Percentiles rank a stretch among this genome's conserved stretches.
Evolutionary conservation across 2,113 vertebrate genomes (phyloP).

Genomic region (Chinchilla lanigera): DNA sequence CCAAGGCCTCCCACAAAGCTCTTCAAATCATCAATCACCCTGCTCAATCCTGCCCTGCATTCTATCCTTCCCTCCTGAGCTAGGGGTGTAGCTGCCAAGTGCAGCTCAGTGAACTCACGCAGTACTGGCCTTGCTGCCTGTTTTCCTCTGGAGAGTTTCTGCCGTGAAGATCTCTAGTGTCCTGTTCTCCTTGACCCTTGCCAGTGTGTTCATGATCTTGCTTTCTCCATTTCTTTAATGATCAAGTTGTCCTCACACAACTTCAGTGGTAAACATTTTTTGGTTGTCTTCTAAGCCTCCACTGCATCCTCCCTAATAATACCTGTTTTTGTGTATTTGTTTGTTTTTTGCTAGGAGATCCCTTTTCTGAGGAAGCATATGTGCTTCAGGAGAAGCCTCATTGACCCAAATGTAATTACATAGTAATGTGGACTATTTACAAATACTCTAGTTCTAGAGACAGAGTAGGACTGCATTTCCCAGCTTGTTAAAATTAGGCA

Average conservation of each 20-base stretch:
- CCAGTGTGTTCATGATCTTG: conserved; percentile 11
- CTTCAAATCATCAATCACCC: neutral
- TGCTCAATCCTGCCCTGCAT: neutral
- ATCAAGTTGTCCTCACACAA: conserved; percentile 10
- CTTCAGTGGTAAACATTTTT: neutral
- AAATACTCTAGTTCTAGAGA: neutral
- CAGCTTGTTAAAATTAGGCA: neutral
- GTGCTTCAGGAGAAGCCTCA: conserved; percentile 4
- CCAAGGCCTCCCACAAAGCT: neutral
- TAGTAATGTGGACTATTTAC: neutral
- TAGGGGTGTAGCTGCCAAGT: neutral
- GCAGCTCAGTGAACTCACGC: neutral
- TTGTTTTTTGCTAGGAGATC: neutral
- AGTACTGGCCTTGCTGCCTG: neutral
- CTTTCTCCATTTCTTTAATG: neutral
- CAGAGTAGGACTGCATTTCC: neutral
- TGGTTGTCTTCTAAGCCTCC: neutral
- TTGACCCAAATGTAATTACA: conserved; percentile 1
- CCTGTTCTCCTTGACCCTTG: neutral
- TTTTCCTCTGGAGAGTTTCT: neutral
- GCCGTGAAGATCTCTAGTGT: neutral
- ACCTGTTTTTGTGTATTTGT: neutral
- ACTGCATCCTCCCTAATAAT: neutral
- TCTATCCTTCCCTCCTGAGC: neutral
- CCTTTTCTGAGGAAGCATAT: neutral